Conservation (phyloP, 2,113 vertebrate genomes). For the Promerops cafer region DNA sequence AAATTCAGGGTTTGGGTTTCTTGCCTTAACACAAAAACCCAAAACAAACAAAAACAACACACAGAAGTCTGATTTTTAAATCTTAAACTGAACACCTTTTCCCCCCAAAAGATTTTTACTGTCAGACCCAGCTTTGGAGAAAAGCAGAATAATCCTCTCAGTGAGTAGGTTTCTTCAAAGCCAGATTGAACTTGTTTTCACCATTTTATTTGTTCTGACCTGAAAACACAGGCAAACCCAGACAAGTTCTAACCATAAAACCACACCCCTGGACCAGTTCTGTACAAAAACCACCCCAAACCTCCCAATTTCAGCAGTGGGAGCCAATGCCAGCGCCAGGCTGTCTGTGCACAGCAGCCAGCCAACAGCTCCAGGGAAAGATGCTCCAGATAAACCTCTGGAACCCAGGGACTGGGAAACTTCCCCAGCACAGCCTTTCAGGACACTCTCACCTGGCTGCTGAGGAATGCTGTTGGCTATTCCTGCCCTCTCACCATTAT, state of each 20-base stretch:
- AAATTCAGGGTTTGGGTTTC: neutral
- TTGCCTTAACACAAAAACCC: neutral
- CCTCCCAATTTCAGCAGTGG: neutral
- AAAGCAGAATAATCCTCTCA: neutral
- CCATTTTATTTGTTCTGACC: conserved; percentile 35
- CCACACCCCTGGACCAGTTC: conserved; percentile 24
- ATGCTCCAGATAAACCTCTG: neutral
- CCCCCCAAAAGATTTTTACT: neutral
- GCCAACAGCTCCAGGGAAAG: neutral
- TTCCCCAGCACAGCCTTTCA: neutral
- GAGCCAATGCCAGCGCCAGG: neutral
- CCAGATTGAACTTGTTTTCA: conserved; percentile 8
- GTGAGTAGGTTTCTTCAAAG: neutral
- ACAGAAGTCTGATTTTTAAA: neutral
- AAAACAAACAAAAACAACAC: neutral
- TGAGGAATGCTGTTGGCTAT: neutral
- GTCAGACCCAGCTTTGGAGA: neutral
- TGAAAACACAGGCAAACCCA: conserved; percentile 20
- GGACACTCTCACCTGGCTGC: neutral
- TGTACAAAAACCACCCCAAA: neutral
- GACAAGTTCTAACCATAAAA: conserved; percentile 44
- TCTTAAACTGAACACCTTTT: neutral
- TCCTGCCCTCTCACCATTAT: neutral
- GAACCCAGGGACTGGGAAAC: neutral
- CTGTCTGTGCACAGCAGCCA: neutral